A percentile compares a stretch with the other conserved stretches of the same genome.
These are phyloP conservation scores for Peucedramus taeniatus DNA, from an alignment of 2,113 vertebrate genomes.

Conservation along the genomic window DNA sequence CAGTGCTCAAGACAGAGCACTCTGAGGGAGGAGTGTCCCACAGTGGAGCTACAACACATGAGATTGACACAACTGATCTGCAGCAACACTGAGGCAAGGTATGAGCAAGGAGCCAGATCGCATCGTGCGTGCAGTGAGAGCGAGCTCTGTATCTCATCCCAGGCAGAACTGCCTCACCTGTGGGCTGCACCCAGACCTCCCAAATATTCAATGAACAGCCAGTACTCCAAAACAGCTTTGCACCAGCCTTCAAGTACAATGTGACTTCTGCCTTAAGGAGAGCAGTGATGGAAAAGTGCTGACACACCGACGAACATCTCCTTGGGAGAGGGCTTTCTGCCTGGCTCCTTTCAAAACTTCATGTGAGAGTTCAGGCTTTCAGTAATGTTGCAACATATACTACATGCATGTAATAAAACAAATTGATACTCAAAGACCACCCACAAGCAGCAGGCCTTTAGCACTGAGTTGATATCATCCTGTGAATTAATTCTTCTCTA, in stretches of 20 bases:
- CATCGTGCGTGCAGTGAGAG: fast-evolving
- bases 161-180: fast-evolving
- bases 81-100: fast-evolving
- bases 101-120: fast-evolving
- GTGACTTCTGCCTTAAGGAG: neutral
- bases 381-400: neutral
- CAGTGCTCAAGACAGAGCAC: neutral
- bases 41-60: fast-evolving
- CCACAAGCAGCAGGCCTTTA: neutral
- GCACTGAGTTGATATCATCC: neutral
- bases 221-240: neutral
- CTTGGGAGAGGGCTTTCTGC: neutral
- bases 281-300: neutral
- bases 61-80: fast-evolving
- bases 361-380: neutral
- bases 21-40: no score
- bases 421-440: neutral
- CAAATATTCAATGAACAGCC: fast-evolving
- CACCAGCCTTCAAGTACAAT: neutral
- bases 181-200: neutral
- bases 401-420: neutral
- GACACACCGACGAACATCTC: neutral
- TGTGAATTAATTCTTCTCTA: neutral
- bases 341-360: neutral
- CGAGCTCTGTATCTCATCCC: neutral